Conservation (phyloP, 1,140 invertebrate species). For the Coenobita brevimanus region DNA sequence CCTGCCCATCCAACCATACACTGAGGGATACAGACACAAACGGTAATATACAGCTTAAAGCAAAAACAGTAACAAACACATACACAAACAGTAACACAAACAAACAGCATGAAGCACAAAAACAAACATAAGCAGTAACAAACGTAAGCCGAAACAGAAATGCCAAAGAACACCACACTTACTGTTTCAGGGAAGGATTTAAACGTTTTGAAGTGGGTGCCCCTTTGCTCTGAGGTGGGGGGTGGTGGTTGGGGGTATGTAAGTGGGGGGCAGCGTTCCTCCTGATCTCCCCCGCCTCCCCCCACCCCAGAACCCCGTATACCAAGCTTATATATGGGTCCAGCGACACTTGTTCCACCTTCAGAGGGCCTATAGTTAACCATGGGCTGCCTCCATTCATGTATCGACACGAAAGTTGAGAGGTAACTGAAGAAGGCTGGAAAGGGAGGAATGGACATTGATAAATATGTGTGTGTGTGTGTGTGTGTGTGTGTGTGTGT, state of each 20-base stretch:
- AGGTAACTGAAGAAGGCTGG: constrained; percentile 68
- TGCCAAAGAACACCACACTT: neutral
- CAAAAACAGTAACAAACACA: no score
- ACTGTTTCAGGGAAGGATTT: constrained; percentile 35
- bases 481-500: no score
- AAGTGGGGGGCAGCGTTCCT: constrained; percentile 71
- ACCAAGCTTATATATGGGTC: constrained; percentile 76
- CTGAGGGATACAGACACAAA: neutral
- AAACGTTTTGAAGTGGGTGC: neutral
- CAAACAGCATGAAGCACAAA: no score
- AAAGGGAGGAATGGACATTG: neutral
- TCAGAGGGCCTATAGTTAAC: constrained; percentile 75
- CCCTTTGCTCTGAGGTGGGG: neutral
- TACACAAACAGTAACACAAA: no score
- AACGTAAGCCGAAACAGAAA: neutral
- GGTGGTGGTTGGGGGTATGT: neutral
- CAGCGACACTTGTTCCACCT: constrained; percentile 75
- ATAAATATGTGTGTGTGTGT: no score
- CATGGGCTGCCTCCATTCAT: constrained; percentile 73
- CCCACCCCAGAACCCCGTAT: constrained; percentile 76
- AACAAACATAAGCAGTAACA: neutral
- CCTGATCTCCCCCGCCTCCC: constrained; percentile 75
- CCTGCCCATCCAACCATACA: neutral
- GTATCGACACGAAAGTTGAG: constrained; percentile 74
- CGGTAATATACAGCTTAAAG: no score